Percentiles rank a stretch among this genome's conserved stretches.
These are phyloP conservation scores for Athene noctua DNA, from an alignment of 2,113 vertebrate genomes.

Conservation along the genomic window DNA sequence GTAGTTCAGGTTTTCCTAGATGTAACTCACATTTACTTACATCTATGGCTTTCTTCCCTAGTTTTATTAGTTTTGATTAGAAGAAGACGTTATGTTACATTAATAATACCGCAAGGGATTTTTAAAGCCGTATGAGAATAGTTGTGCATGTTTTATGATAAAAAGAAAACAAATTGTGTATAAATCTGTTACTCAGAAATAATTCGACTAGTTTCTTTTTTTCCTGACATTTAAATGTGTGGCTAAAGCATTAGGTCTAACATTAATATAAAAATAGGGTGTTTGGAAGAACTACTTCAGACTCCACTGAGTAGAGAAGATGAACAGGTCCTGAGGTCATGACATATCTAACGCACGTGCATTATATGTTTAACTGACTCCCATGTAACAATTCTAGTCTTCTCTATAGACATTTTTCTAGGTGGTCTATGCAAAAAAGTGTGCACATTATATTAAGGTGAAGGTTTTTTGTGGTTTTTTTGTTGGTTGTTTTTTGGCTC, in stretches of 20 bases:
- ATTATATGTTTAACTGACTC: neutral
- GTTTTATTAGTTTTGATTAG: neutral
- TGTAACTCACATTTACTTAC: neutral
- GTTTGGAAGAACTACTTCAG: neutral
- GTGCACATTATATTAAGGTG: neutral
- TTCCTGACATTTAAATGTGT: neutral
- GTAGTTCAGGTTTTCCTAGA: neutral
- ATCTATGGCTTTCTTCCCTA: rapidly evolving
- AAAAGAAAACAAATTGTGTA: neutral
- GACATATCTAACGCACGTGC: neutral
- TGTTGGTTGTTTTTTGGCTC: neutral
- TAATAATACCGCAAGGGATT: neutral
- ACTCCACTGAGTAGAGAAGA: neutral
- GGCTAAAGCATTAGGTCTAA: neutral
- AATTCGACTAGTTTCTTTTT: neutral
- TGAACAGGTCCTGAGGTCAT: neutral
- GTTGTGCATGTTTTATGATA: neutral
- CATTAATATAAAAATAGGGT: neutral
- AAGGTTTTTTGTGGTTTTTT: neutral
- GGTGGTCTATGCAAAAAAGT: neutral
- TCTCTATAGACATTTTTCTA: neutral
- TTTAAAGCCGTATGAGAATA: neutral
- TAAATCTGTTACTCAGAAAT: neutral
- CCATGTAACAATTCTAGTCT: neutral
- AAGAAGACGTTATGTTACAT: neutral